Conservation (phyloP, 92 coral and sea anemone genomes). For the Virgularia gustaviana region DNA sequence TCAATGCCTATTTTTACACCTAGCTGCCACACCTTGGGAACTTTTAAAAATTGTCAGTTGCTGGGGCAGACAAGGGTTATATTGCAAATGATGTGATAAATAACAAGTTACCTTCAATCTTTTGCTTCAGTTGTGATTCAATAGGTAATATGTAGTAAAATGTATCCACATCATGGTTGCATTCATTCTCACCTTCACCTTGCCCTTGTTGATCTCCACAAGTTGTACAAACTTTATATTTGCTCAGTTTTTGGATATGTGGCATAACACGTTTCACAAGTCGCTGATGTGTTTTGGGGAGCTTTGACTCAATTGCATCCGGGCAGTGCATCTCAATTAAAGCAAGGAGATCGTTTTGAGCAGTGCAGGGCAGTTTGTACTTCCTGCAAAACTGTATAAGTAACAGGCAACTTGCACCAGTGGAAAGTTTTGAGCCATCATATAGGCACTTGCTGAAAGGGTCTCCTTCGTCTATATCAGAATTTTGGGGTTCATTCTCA, state of each 20-base stretch:
- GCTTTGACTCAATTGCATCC: slow-evolving; percentile 32
- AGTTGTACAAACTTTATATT: slow-evolving; percentile 35
- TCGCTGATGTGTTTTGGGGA: slow-evolving; percentile 46
- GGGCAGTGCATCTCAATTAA: slow-evolving; percentile 52
- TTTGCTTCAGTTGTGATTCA: slow-evolving; percentile 51
- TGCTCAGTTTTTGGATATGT: slow-evolving; percentile 17
- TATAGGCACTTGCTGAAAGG: slow-evolving; percentile 39
- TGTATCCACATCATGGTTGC: no score
- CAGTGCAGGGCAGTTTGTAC: slow-evolving; percentile 54
- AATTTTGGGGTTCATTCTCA: no score
- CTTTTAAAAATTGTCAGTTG: no score
- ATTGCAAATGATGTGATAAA: neutral
- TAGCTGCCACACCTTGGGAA: no score
- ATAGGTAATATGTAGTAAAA: slow-evolving; percentile 47
- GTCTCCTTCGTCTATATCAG: slow-evolving; percentile 10
- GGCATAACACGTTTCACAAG: slow-evolving; percentile 47
- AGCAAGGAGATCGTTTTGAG: slow-evolving; percentile 50
- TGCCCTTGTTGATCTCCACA: slow-evolving; percentile 44
- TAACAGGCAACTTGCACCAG: slow-evolving; percentile 47
- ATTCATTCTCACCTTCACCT: slow-evolving; percentile 19
- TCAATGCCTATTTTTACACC: no score
- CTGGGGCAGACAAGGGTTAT: no score
- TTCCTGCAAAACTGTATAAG: slow-evolving; percentile 52
- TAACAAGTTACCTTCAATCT: slow-evolving; percentile 40
- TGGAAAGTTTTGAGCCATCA: slow-evolving; percentile 47